Evolutionary conservation across 2,888 invertebrate genomes (phyloP).

Genomic region (Sphinx pinastri): DNA sequence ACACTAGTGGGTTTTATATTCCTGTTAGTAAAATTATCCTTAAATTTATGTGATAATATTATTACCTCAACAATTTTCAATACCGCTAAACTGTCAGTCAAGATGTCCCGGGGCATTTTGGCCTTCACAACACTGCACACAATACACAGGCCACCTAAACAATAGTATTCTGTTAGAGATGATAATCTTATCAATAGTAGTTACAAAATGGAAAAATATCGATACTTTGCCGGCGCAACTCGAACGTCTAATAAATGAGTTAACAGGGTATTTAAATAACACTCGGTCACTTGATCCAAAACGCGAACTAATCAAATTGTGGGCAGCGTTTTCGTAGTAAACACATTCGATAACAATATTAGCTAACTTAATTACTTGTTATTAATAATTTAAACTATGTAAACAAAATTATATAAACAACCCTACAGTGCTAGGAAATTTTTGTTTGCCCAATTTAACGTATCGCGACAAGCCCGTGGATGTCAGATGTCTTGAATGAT

Average conservation of each 20-base stretch:
- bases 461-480: too few relatives aligned
- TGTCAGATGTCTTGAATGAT: too few relatives aligned
- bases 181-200: not conserved
- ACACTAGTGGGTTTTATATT: too few relatives aligned
- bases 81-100: slow-evolving; percentile 86
- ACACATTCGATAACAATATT: not conserved
- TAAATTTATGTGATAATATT: not conserved
- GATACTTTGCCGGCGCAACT: slow-evolving; percentile 1
- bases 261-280: not conserved
- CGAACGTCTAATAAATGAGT: not conserved
- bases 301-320: not conserved
- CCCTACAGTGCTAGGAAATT: too few relatives aligned
- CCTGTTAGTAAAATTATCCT: too few relatives aligned
- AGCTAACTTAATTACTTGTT: not conserved
- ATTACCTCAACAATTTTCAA: slow-evolving; percentile 85
- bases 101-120: slow-evolving; percentile 87
- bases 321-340: not conserved
- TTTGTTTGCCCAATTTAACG: too few relatives aligned
- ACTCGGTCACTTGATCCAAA: not conserved
- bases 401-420: too few relatives aligned
- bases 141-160: not conserved
- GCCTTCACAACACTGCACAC: slow-evolving; percentile 29
- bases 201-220: too few relatives aligned
- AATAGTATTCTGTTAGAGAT: not conserved
- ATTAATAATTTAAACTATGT: too few relatives aligned